A percentile compares a stretch with the other conserved stretches of the same genome.
phyloP scores from a whole-genome alignment of 2,888 invertebrate genomes.

The Aphodius granarius region DNA sequence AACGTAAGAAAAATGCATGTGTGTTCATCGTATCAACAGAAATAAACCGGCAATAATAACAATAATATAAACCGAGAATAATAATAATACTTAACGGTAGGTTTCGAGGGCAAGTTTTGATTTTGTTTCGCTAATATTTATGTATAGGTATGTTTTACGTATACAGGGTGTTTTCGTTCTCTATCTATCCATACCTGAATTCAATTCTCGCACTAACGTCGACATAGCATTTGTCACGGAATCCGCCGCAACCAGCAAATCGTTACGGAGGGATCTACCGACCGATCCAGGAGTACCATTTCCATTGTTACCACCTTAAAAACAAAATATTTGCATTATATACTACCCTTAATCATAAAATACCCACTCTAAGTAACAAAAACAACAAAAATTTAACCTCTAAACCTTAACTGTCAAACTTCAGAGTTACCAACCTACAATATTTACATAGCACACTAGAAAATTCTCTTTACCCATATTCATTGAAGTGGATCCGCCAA shows the following conservation, averaged over 20 bases:
- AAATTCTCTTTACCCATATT: slow-evolving; percentile 36
- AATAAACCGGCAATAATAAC: no score
- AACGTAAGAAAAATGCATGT: neutral
- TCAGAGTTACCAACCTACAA: no score
- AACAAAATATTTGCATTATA: slow-evolving; percentile 4
- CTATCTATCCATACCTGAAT: slow-evolving; percentile 73
- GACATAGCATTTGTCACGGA: slow-evolving; percentile 98
- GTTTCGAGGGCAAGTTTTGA: slow-evolving; percentile 11
- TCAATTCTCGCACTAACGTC: slow-evolving; percentile 92
- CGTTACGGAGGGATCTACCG: slow-evolving; percentile 75
- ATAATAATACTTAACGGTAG: slow-evolving; percentile 25
- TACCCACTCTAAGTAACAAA: no score
- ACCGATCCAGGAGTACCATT: slow-evolving; percentile 51
- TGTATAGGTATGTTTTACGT: neutral
- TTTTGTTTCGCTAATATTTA: neutral
- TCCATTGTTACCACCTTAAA: slow-evolving; percentile 40
- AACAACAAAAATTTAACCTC: no score
- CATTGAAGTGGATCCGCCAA: slow-evolving; percentile 45
- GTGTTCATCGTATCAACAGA: slow-evolving; percentile 15
- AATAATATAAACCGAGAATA: no score
- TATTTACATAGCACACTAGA: no score
- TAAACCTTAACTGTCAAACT: no score
- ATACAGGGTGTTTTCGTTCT: slow-evolving; percentile 11
- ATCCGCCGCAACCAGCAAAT: slow-evolving; percentile 93
- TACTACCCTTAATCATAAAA: no score